Conservation (phyloP, 92 coral and sea anemone species). For the Desmophyllum pertusum region DNA sequence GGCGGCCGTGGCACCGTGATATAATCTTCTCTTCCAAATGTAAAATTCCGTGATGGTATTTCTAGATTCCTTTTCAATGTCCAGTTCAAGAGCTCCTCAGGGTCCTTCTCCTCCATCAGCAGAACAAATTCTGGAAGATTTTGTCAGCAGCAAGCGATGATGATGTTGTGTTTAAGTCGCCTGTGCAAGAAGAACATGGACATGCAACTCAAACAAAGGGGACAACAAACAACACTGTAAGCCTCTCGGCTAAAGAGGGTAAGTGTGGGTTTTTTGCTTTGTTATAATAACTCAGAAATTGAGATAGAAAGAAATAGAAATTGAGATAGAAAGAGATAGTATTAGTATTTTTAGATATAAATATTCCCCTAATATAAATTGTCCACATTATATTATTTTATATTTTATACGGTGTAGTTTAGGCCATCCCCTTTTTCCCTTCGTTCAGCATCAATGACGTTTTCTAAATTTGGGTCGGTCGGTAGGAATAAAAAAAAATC, state of each 20-base stretch:
- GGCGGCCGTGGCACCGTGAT: background rate
- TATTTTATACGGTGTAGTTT: no score
- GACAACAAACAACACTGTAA: background rate
- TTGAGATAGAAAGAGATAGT: no score
- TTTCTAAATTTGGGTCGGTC: no score
- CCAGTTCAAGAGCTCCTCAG: constrained; percentile 35
- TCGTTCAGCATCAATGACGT: no score
- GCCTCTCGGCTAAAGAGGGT: background rate
- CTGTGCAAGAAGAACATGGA: background rate
- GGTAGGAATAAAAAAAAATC: no score
- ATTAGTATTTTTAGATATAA: no score
- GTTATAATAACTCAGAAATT: no score
- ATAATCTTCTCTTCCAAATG: background rate
- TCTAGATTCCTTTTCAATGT: constrained; percentile 43
- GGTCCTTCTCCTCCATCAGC: constrained; percentile 66
- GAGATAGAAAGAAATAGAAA: no score
- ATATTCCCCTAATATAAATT: no score
- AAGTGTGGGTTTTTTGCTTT: background rate
- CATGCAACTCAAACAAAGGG: background rate
- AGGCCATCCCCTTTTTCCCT: no score
- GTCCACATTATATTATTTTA: no score
- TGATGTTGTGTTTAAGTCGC: constrained; percentile 37
- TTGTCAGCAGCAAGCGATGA: constrained; percentile 40
- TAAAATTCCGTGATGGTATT: constrained; percentile 30
- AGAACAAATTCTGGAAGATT: constrained; percentile 59